Percentiles rank a stretch among this genome's conserved stretches.
These are phyloP conservation scores for Aurelia sp. DNA, from an alignment of 30 jellyfish, hydroid and myxozoan genomes.

Conservation along the genomic window DNA sequence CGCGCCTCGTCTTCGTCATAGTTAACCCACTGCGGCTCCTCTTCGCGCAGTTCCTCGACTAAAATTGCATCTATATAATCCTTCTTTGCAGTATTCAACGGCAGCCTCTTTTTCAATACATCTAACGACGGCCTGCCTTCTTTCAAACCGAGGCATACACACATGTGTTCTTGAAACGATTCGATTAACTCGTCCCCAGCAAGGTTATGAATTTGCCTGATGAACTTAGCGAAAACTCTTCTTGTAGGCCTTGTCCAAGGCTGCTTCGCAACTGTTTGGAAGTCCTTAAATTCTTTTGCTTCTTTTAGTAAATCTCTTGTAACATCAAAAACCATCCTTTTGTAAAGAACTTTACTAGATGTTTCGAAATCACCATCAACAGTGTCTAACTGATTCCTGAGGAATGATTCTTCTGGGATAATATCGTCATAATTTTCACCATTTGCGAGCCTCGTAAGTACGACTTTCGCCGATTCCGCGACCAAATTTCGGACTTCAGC, in stretches of 20 bases:
- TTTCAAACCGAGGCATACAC: conserved; percentile 76
- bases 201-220: conserved; percentile 72
- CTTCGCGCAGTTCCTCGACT: conserved; percentile 98
- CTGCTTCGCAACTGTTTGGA: conserved; percentile 69
- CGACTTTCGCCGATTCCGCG: conserved; percentile 64
- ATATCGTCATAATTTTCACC: conserved; percentile 47
- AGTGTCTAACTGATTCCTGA: conserved; percentile 12
- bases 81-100: conserved; percentile 90
- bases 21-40: conserved; percentile 96
- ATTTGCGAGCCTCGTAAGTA: conserved; percentile 7
- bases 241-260: conserved; percentile 82
- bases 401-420: conserved; percentile 46
- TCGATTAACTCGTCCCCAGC: conserved; percentile 71
- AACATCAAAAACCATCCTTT: conserved; percentile 82
- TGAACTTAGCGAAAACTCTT: conserved; percentile 85
- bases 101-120: conserved; percentile 82
- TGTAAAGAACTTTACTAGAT: conserved; percentile 61
- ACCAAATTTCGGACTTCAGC: conserved; percentile 64
- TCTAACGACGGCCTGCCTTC: conserved; percentile 93
- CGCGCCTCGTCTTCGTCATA: conserved; percentile 96
- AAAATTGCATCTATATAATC: conserved; percentile 96
- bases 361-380: conserved; percentile 52
- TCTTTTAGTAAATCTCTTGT: conserved; percentile 80
- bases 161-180: conserved; percentile 72
- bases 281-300: conserved; percentile 59